phyloP scores from a whole-genome alignment of 37 sponge, comb jelly and placozoan species.

The Ianthella basta region DNA sequence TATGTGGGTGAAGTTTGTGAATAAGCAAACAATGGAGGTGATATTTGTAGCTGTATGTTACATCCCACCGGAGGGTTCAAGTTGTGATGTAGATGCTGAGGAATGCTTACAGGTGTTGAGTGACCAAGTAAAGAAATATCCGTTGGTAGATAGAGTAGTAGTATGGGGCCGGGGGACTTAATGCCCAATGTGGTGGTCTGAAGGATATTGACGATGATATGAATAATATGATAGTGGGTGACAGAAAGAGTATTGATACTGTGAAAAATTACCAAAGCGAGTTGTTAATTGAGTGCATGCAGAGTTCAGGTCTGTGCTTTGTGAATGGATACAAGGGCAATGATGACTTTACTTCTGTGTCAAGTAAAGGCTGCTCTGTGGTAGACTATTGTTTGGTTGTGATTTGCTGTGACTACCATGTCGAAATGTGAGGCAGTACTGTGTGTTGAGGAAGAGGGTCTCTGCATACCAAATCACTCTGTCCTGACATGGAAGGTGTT shows the following conservation, averaged over 20 bases:
- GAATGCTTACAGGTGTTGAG: not conserved
- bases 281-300: not conserved
- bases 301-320: slow-evolving; percentile 2
- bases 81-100: not conserved
- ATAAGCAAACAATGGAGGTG: not conserved
- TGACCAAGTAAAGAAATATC: not conserved
- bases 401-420: not conserved
- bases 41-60: not conserved
- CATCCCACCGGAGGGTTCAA: not conserved
- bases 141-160: not conserved
- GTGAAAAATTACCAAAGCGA: not conserved
- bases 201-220: not conserved
- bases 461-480: slow-evolving; percentile 11
- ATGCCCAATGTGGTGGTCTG: not conserved
- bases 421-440: not conserved
- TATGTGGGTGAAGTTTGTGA: not conserved
- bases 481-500: not conserved
- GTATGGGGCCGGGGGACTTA: too few relatives aligned
- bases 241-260: not conserved
- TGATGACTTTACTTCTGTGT: not conserved
- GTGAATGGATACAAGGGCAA: not conserved
- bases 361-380: not conserved
- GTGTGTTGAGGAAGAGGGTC: slow-evolving; percentile 13
- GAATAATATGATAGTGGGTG: not conserved
- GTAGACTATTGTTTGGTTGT: not conserved